Evolutionary conservation across 2,113 vertebrate species (phyloP).

Genomic region (Phalacrocorax carbo): DNA sequence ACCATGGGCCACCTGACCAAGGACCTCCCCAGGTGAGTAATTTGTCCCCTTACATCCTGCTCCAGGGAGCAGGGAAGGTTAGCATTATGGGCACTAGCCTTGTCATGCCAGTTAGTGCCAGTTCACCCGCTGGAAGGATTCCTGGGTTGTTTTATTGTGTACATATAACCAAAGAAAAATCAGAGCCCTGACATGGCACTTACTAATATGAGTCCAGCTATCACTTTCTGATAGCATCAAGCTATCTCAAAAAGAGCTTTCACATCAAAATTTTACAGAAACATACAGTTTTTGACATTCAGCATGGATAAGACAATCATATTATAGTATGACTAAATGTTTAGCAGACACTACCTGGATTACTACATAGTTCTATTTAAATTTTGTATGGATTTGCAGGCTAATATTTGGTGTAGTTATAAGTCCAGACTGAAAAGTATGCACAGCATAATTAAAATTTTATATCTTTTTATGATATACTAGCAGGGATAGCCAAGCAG

Average conservation of each 20-base stretch:
- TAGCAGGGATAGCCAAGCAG: not conserved
- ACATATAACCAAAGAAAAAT: not conserved
- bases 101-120: not conserved
- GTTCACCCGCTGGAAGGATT: not conserved
- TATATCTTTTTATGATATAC: not conserved
- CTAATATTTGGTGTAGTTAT: not conserved
- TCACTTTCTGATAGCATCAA: not conserved
- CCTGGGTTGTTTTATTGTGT: not conserved
- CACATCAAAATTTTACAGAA: not conserved
- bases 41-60: not conserved
- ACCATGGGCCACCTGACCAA: not conserved
- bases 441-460: not conserved
- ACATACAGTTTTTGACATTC: not conserved
- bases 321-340: not conserved
- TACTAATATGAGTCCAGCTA: not conserved
- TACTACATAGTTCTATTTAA: not conserved
- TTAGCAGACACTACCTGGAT: not conserved
- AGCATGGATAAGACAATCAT: not conserved
- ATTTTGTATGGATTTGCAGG: not conserved
- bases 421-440: not conserved
- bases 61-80: not conserved
- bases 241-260: not conserved
- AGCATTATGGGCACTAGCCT: accelerated
- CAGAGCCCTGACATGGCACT: not conserved
- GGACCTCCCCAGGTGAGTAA: not conserved